Evolutionary conservation across 2,113 vertebrate genomes (phyloP), one percentile per base, ranked within the genome.

Genomic region (Microcebus lehilahytsara): DNA sequence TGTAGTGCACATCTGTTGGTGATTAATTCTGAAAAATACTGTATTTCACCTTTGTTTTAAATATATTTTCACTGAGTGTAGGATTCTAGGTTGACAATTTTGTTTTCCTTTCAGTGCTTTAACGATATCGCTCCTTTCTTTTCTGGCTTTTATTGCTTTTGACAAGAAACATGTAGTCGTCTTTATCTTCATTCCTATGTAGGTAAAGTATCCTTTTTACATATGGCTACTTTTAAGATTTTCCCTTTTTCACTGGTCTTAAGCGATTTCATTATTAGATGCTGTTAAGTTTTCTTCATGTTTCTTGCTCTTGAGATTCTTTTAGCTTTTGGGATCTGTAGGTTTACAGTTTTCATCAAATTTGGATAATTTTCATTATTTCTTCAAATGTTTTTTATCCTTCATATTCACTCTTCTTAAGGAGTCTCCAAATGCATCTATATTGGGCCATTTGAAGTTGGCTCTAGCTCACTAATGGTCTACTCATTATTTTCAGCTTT

Each of bases 11-110:
- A 49, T 37, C 20, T 85, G 49, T 71, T 96, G 72, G n/a, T 85
- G 32, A 90, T 86, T 90, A 84, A 69, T 86, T 85, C 30, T 56
- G 62, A 49, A 89, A 84, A 69, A 62, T 32, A 32, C 27, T 91
- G 72, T 79, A 92, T 67, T 83, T 90, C 66, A 72, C n/a, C 42
- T 66, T 85, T 93, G 32, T 42, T 96, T 96, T 78, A 13, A 93
- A 96, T 58, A 9, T 60, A 42, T 90, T 93, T 71, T 87, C 86
- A 64, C 53, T 79, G 30, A 34, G 37, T 87, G 11, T 75, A 67
- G 17, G 85, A 53, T 90, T 78, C 53, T 79, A 62, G 30, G 34
- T 81, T 67, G 49, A 42, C 34, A 93, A 60, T 49, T 92, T 75
- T 72, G 51, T 89, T 83, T 86, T 96, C 20, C n/a, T 72, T 71